Evolutionary conservation across 2,797 vertebrate genomes (phyloP).

Genomic region (Esox masquinongy): DNA sequence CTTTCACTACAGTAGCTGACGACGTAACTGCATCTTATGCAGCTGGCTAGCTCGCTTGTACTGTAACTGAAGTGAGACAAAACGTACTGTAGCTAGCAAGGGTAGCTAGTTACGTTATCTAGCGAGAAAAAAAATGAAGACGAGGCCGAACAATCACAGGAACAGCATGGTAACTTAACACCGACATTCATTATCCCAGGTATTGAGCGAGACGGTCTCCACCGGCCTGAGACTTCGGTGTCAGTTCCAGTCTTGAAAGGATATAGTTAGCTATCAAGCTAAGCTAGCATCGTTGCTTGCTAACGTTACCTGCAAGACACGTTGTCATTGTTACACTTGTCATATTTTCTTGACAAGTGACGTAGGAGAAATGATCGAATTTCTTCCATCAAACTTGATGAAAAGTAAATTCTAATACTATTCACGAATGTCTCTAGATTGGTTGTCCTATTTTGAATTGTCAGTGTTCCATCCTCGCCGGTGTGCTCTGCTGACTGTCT

Average conservation of each 20-base stretch:
- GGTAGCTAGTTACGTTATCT: background rate
- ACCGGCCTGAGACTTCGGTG: background rate
- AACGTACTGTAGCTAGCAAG: background rate
- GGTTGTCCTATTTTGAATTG: background rate
- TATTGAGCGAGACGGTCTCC: background rate
- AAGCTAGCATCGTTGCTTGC: slow-evolving; percentile 6
- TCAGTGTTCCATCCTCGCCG: slow-evolving; percentile 5
- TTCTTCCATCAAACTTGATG: background rate
- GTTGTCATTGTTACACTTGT: slow-evolving; percentile 6
- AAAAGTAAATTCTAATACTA: background rate
- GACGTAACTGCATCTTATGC: background rate
- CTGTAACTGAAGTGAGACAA: no score
- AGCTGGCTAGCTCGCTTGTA: background rate
- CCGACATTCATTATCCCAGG: no score
- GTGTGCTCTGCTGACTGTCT: background rate
- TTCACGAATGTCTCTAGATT: background rate
- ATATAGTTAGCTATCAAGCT: background rate
- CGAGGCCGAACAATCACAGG: background rate
- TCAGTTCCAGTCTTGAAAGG: background rate
- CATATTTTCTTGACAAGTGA: slow-evolving; percentile 1
- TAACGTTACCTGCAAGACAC: slow-evolving; percentile 6
- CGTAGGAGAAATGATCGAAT: background rate
- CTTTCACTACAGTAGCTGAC: background rate
- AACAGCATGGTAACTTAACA: background rate
- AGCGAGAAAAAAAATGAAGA: background rate